phyloP scores from a whole-genome alignment of 2,113 vertebrate genomes.

The Gnathonemus echidnorhynchus region DNA sequence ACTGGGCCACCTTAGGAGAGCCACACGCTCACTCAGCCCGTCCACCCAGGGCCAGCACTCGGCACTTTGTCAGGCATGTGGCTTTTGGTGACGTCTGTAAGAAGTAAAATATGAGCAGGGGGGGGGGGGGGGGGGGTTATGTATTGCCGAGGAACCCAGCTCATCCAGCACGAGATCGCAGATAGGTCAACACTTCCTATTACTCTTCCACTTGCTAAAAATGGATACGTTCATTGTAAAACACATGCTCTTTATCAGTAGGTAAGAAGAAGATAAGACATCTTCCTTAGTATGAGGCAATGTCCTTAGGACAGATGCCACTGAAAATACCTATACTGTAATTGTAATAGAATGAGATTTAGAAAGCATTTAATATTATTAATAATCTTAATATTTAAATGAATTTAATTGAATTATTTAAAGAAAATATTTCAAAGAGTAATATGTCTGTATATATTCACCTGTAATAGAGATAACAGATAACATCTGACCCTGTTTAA shows the following conservation, averaged over 20 bases:
- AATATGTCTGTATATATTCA: too few species aligned
- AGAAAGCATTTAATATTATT: background rate
- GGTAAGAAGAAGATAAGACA: background rate
- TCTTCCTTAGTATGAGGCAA: background rate
- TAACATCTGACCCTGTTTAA: too few species aligned
- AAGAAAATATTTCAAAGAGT: too few species aligned
- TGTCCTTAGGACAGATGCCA: background rate
- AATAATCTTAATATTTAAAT: background rate
- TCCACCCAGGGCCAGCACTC: background rate
- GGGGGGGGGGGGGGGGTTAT: background rate
- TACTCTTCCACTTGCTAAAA: background rate
- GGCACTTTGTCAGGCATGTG: background rate
- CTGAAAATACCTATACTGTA: background rate
- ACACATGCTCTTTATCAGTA: background rate
- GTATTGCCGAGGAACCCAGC: background rate
- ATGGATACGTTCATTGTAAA: background rate
- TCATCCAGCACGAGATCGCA: background rate
- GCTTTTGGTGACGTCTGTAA: background rate
- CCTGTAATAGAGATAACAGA: too few species aligned
- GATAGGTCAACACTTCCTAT: background rate
- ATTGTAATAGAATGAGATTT: background rate
- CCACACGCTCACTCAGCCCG: constrained; percentile 33
- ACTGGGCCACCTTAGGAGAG: constrained; percentile 11
- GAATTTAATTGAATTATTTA: background rate
- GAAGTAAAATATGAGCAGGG: background rate